These are phyloP conservation scores for Bombycilla garrulus DNA, from an alignment of 2,113 vertebrate genomes.

Conservation along the genomic window DNA sequence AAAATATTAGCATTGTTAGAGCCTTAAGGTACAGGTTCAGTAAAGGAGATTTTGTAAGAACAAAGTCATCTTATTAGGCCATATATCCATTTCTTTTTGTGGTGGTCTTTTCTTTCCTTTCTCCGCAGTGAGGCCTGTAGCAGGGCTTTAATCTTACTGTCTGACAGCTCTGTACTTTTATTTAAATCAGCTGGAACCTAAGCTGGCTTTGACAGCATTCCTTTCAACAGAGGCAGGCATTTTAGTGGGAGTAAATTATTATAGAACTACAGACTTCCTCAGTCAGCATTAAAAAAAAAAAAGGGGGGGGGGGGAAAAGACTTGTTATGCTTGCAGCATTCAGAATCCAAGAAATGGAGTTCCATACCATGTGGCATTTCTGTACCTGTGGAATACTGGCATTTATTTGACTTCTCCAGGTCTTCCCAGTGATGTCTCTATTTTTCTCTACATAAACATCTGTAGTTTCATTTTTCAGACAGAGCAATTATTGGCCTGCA, in stretches of 20 bases:
- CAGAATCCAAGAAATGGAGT: background rate
- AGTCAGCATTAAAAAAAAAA: background rate
- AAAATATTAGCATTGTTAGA: background rate
- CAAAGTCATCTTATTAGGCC: constrained; percentile 6
- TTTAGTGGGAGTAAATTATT: constrained; percentile 55
- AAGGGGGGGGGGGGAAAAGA: background rate
- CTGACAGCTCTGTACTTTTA: constrained; percentile 60
- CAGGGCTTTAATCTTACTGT: constrained; percentile 39
- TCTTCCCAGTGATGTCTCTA: background rate
- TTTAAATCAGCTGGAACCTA: constrained; percentile 64
- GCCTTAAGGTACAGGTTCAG: background rate
- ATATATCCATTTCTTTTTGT: background rate
- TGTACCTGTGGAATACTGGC: background rate
- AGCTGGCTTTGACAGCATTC: constrained; percentile 60
- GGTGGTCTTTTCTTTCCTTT: background rate
- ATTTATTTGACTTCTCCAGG: background rate
- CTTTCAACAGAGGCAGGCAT: constrained; percentile 52
- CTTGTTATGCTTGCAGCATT: background rate
- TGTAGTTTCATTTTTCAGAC: background rate
- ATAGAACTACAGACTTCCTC: constrained; percentile 15
- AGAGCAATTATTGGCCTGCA: background rate
- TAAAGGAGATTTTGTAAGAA: background rate
- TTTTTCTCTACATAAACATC: background rate
- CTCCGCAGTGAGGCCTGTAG: background rate
- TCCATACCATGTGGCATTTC: background rate